Evolutionary conservation across 2,888 invertebrate species (phyloP).

Genomic region (Thumatha senex): DNA sequence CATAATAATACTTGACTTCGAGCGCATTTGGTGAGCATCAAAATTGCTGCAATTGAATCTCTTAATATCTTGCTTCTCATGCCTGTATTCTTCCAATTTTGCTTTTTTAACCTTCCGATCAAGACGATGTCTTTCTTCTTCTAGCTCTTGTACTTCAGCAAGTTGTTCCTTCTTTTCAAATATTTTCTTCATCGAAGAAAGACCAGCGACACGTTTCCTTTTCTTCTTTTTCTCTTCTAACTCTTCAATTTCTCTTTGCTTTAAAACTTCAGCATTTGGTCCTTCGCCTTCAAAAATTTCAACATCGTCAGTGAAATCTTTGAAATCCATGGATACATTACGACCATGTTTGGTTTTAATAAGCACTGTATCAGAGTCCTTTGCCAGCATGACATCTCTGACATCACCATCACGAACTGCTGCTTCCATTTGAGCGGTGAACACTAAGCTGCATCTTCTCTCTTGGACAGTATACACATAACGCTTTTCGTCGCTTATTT

Average conservation of each 20-base stretch:
- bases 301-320: conserved; percentile 82
- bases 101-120: conserved; percentile 69
- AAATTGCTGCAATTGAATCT: conserved; percentile 75
- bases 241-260: conserved; percentile 83
- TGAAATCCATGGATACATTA: conserved; percentile 89
- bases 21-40: conserved; percentile 77
- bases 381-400: conserved; percentile 89
- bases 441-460: conserved; percentile 88
- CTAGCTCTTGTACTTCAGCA: conserved; percentile 84
- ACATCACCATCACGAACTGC: conserved; percentile 91
- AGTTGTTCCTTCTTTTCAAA: conserved; percentile 90
- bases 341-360: conserved; percentile 89
- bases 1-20: conserved; percentile 78
- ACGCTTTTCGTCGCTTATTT: conserved; percentile 81
- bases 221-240: conserved; percentile 80
- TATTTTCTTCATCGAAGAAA: conserved; percentile 87
- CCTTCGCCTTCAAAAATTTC: conserved; percentile 89
- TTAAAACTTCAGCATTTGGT: conserved; percentile 85
- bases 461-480: conserved; percentile 91
- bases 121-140: conserved; percentile 79
- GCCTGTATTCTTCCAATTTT: conserved; percentile 65
- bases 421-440: conserved; percentile 88
- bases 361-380: conserved; percentile 89
- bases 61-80: conserved; percentile 77
- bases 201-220: conserved; percentile 85